Evolutionary conservation across 2,888 invertebrate genomes (phyloP), one percentile per base, ranked within the genome.

Genomic region (Callyntrura guangdongensis): DNA sequence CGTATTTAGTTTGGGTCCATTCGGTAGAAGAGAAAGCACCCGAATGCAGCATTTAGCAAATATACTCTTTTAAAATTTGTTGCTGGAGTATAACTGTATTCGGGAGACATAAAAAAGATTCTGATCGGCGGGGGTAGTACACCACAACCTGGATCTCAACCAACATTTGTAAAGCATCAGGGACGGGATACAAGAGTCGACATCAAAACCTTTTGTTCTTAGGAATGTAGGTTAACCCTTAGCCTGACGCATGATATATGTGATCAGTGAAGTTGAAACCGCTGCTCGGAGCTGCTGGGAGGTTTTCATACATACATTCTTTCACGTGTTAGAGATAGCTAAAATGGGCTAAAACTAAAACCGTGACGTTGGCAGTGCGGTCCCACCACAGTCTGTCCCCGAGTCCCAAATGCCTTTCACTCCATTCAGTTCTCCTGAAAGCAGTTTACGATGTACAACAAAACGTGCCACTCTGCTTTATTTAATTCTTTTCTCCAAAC

Each of bases 211-310:
- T 81, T 81, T 81, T 81, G 81, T 59, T 59, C 59, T 81, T 25
- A n/a, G 11, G 36, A 81, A 81, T 81, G n/a, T 81, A n/a, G 81
- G 81, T 61, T 81, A 81, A 81, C 81, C 61, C 81, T 36, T 25
- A 64, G 11, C 81, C 59, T 81, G 81, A 81, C 81, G 59, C 27
- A 59, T 59, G 81, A 81, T 81, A 59, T 79, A n/a, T 81, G 81
- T 81, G 81, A 27, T 53, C 36, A 81, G 20, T 9, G 81, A 36
- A 22, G 27, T 20, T 59, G 25, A 59, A 56, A 61, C 59, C 81
- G 22, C 81, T 64, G 25, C 22, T 9, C 12, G 12, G n/a, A n/a
- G 47, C 47, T 47, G 11, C 27, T 81, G n/a, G n/a, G 79, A 14
- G 79, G 81, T 36, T 81, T 36, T 59, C 4, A 9, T 67, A 25